These are phyloP conservation scores for Pseudanteris insignis DNA, from an alignment of 2,888 invertebrate species.

Conservation along the genomic window DNA sequence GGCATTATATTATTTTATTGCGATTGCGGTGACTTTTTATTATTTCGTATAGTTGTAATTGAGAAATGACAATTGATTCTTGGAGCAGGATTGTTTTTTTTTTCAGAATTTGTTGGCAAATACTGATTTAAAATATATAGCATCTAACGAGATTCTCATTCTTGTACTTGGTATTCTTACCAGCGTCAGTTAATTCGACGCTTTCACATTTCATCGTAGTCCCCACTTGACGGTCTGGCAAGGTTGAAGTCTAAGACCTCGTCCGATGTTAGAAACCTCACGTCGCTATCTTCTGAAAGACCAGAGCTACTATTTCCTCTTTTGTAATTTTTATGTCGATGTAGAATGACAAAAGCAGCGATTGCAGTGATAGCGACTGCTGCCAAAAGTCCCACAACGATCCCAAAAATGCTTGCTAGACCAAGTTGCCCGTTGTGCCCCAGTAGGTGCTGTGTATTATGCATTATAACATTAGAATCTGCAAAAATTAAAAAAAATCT, in stretches of 20 bases:
- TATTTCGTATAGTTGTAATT: no score
- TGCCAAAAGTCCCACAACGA: slow-evolving; percentile 52
- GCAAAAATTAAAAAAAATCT: no score
- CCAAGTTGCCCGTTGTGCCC: slow-evolving; percentile 20
- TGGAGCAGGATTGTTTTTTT: no score
- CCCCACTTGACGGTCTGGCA: slow-evolving; percentile 60
- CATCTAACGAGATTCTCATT: slow-evolving; percentile 3
- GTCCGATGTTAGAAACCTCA: slow-evolving; percentile 70
- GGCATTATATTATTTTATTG: no score
- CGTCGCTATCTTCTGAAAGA: slow-evolving; percentile 69
- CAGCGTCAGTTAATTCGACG: slow-evolving; percentile 6
- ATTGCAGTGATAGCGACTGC: slow-evolving; percentile 49
- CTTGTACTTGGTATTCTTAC: slow-evolving; percentile 1
- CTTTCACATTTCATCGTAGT: slow-evolving; percentile 49
- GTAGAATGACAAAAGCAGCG: slow-evolving; percentile 38
- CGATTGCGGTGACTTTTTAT: no score
- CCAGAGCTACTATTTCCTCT: slow-evolving; percentile 55
- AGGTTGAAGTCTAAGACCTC: slow-evolving; percentile 69
- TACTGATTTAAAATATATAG: slow-evolving; percentile 18
- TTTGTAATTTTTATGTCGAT: no score
- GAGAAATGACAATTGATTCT: no score
- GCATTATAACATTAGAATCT: slow-evolving; percentile 26
- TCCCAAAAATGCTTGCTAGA: slow-evolving; percentile 49
- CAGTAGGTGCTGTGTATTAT: slow-evolving; percentile 22
- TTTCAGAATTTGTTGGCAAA: background rate